Base-by-base conservation (phyloP, 2,888 invertebrate species). In the Acleris holmiana region DNA sequence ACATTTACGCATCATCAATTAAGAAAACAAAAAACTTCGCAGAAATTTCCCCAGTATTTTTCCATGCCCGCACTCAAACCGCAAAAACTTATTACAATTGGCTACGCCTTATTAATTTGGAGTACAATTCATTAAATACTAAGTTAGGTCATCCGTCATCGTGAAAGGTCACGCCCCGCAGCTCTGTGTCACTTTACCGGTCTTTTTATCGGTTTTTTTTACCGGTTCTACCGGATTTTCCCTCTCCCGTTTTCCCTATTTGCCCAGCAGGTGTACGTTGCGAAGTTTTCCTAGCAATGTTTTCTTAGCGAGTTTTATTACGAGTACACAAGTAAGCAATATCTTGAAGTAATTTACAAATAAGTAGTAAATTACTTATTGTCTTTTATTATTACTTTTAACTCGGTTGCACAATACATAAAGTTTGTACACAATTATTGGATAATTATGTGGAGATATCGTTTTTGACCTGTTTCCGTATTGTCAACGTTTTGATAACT, bases 121-220 rank as follows among this genome's bases (percentile, higher is more conserved):
- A 55, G 64, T 55, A 65, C 60, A 59, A 65, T 65, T 65, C 65
- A 65, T 65, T 60, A 65, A 60, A 17, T 49, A 55, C 49, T 46
- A 65, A 65, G 49, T 65, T 65, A 29, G 18, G 21, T 29, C 49
- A 65, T 65, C 59, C 44, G 55, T 65, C 65, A 59, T 53, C 29
- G 21, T 29, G 56, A 46, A 21, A 44, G 59, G 60, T 46, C 49
- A 55, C 65, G 65, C 65, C 65, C 65, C 44, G 23, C 58, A 53
- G 21, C 50, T 59, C 48, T 40, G 55, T 58, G 51, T 54, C 64
- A 49, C 25, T 60, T 60, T 53, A 6, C 40, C 40, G 53, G 40
- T 18, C 17, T 40, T 53, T 29, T 29, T 29, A 10, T 35, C 35
- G 13, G 35, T 35, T 35, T 35, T 29, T 35, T 44, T 44, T 44